Evolutionary conservation across 2,113 vertebrate genomes (phyloP).

Genomic region (Sitta europaea): DNA sequence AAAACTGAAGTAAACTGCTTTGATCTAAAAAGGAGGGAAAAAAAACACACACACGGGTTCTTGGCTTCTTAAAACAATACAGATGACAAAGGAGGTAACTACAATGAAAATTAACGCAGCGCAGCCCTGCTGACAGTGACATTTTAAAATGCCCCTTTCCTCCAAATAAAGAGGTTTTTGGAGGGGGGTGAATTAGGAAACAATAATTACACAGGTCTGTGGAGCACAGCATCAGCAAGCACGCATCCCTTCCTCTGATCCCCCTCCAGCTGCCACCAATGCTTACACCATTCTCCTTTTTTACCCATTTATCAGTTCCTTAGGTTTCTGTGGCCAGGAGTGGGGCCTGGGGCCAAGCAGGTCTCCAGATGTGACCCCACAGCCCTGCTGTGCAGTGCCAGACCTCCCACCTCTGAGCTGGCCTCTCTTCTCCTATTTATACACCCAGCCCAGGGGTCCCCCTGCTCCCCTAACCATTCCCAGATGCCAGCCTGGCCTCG

Average conservation of each 20-base stretch:
- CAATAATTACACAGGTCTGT: background rate
- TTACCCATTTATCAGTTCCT: background rate
- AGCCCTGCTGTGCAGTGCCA: background rate
- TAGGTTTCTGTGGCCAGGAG: background rate
- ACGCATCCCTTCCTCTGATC: background rate
- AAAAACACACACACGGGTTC: slow-evolving; percentile 1
- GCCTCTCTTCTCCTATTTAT: slow-evolving; percentile 39
- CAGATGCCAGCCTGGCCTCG: background rate
- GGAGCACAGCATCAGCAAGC: background rate
- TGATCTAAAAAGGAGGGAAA: slow-evolving; percentile 40
- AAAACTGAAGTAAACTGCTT: slow-evolving; percentile 56
- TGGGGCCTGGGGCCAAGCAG: accelerated
- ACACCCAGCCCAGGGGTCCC: background rate
- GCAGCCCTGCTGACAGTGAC: background rate
- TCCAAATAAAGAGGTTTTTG: background rate
- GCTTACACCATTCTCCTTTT: background rate
- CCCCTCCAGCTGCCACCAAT: background rate
- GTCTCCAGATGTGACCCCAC: slow-evolving; percentile 46
- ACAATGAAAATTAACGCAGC: background rate
- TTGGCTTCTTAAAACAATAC: slow-evolving; percentile 20
- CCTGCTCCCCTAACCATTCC: slow-evolving; percentile 23
- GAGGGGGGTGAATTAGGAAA: background rate
- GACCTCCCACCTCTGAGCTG: slow-evolving; percentile 40
- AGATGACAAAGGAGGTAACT: slow-evolving; percentile 42
- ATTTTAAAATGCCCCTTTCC: background rate